A percentile compares a stretch with the other conserved stretches of the same genome.
Evolutionary conservation across 2,888 invertebrate species (phyloP).

Genomic region (Caenorhabditis sulstoni): DNA sequence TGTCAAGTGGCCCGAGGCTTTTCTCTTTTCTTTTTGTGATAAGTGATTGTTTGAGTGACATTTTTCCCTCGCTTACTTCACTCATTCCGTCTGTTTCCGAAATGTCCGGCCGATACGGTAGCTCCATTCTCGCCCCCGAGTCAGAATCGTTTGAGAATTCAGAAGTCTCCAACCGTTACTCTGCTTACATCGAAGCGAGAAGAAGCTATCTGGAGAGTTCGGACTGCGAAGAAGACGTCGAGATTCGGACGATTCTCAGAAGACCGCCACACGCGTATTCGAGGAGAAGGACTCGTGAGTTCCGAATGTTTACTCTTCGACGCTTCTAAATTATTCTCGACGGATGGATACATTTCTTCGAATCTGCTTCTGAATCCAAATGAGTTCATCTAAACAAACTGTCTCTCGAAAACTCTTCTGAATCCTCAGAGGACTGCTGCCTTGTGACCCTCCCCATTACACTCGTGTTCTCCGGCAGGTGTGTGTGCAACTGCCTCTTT

Average conservation of each 20-base stretch:
- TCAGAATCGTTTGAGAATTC: slow-evolving; percentile 1
- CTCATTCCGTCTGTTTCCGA: slow-evolving; percentile 13
- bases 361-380: no score
- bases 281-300: slow-evolving; percentile 23
- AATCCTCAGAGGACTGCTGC: no score
- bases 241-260: slow-evolving; percentile 47
- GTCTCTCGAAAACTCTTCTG: no score
- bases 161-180: slow-evolving; percentile 50
- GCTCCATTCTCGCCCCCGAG: no score
- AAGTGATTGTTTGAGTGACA: slow-evolving; percentile 46
- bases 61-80: slow-evolving; percentile 11
- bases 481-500: slow-evolving; percentile 49
- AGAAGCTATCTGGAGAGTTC: slow-evolving; percentile 44
- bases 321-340: no score
- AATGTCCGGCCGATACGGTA: slow-evolving; percentile 53
- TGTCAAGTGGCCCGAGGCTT: slow-evolving; percentile 21
- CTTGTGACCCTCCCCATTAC: slow-evolving; percentile 21
- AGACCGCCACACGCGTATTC: slow-evolving; percentile 39
- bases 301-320: no score
- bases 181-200: slow-evolving; percentile 44
- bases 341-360: no score
- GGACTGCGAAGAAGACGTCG: slow-evolving; percentile 47
- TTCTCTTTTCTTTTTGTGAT: slow-evolving; percentile 11
- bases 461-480: slow-evolving; percentile 13
- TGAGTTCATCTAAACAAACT: no score